Base-by-base conservation (phyloP, 2,113 vertebrate species). In the Corythoichthys intestinalis region DNA sequence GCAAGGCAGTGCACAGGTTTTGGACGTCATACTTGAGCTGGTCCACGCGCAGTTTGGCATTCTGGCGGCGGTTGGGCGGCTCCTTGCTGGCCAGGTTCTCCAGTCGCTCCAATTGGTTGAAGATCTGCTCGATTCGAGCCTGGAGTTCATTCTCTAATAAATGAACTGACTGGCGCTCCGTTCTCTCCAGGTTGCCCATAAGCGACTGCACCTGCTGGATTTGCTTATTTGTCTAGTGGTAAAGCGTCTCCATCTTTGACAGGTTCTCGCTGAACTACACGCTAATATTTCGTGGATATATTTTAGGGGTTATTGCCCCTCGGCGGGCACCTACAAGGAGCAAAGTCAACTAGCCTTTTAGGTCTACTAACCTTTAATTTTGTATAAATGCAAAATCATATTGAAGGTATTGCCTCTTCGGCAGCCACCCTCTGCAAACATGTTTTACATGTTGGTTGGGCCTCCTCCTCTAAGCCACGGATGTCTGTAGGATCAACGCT, bases 21-120 rank as follows among this genome's bases (percentile, higher is more conserved):
- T 98, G 96, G 48, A 94, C 92, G 0, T 99, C 97, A 0, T 99
- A 99, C 77, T 99, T 98, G 58, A 99, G 89, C 91, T 99, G 97
- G 84, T 99, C 96, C 11, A 98, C 96, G 41, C 96, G 92, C 97
- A 97, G 91, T 90, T 96, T 99, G 75, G 96, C 97, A 14, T 95
- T 98, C 88, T 98, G 97, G 0, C 96, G 91, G 76, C 94, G 96
- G 84, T 92, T 98, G n/a, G 92, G 95, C 39, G 94, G 95, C 67
- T 99, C 97, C 86, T 99, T 99, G 90, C 93, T 94, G 71, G 93
- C 93, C 80, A 99, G 89, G 84, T 99, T 95, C 90, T 99, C 96
- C 28, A 99, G 92, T 0, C 95, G 95, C 69, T 99, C 96, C 86
- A 98, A 83, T 46, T 88, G 93, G 86, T 89, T 94, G 90, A 98